phyloP scores from a whole-genome alignment of 2,113 vertebrate species.

The Tyto alba region DNA sequence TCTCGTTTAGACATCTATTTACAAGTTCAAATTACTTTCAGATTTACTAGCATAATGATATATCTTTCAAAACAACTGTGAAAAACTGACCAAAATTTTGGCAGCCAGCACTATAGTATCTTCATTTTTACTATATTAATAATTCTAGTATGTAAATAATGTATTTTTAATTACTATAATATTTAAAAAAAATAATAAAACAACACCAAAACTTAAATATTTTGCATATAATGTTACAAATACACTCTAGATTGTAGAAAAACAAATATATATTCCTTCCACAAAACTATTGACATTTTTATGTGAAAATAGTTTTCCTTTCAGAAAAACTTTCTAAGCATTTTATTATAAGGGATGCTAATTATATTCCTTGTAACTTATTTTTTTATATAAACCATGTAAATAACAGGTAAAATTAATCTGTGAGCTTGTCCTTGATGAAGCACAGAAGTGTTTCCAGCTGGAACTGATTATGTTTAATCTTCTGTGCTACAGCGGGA shows the following conservation, averaged over 20 bases:
- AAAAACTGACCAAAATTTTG: background rate
- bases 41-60: background rate
- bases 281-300: background rate
- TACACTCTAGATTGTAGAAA: background rate
- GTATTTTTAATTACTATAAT: background rate
- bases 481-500: slow-evolving; percentile 53
- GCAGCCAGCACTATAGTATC: background rate
- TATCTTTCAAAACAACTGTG: background rate
- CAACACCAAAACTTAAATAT: background rate
- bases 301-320: background rate
- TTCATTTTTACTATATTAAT: background rate
- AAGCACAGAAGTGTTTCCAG: slow-evolving; percentile 49
- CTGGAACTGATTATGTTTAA: slow-evolving; percentile 65
- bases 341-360: slow-evolving; percentile 13
- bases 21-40: background rate
- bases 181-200: background rate
- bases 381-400: slow-evolving; percentile 18
- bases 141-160: background rate
- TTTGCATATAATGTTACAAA: background rate
- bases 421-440: slow-evolving; percentile 64
- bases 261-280: background rate
- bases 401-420: slow-evolving; percentile 61
- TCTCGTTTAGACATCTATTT: background rate
- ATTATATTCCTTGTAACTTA: slow-evolving; percentile 33
- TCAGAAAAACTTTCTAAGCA: background rate